phyloP scores from a whole-genome alignment of 2,888 invertebrate species.

The Ecdyonurus torrentis region DNA sequence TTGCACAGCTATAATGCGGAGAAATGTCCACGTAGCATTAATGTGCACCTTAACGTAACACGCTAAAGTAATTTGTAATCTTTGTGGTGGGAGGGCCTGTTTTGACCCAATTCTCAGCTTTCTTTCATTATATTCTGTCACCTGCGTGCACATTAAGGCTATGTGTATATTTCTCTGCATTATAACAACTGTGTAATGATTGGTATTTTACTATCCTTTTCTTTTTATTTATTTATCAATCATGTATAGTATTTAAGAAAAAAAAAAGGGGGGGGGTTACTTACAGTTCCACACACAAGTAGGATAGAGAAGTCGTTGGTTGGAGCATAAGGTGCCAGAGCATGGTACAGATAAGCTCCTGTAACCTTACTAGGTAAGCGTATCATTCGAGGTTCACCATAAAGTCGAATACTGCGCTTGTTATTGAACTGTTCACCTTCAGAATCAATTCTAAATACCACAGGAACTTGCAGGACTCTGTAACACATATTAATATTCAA shows the following conservation, averaged over 20 bases:
- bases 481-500: too few species aligned
- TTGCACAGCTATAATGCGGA: too few species aligned
- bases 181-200: too few species aligned
- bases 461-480: constrained; percentile 34
- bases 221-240: not conserved
- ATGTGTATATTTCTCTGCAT: too few species aligned
- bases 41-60: too few species aligned
- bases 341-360: constrained; percentile 30
- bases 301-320: constrained; percentile 28
- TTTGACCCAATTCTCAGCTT: too few species aligned
- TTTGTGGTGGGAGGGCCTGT: too few species aligned
- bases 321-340: constrained; percentile 30
- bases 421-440: constrained; percentile 27
- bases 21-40: too few species aligned
- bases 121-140: too few species aligned
- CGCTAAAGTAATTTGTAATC: too few species aligned
- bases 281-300: constrained; percentile 39
- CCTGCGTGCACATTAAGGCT: too few species aligned
- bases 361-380: constrained; percentile 34
- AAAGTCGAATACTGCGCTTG: constrained; percentile 26
- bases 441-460: constrained; percentile 34
- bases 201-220: not conserved
- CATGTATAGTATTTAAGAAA: constrained; percentile 3
- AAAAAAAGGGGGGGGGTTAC: constrained; percentile 13
- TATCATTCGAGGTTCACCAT: constrained; percentile 37